A percentile compares a stretch with the other conserved stretches of the same genome.
These are phyloP conservation scores for Furnarius figulus DNA, from an alignment of 2,113 vertebrate genomes.

Conservation along the genomic window DNA sequence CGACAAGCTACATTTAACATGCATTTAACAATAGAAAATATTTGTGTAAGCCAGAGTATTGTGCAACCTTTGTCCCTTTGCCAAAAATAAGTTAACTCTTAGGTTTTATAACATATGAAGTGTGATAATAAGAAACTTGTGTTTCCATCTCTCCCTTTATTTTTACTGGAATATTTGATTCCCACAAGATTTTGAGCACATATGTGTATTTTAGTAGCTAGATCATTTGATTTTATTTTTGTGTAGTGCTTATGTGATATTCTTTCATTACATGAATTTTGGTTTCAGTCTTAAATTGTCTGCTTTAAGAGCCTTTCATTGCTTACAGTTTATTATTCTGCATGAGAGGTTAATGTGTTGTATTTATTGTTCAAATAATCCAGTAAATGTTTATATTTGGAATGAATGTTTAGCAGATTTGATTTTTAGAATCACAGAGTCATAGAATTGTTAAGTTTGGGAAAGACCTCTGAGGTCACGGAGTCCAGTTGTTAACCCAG, in stretches of 20 bases:
- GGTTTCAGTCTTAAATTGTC: conserved; percentile 52
- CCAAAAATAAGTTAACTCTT: conserved; percentile 84
- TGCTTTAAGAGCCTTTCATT: conserved; percentile 36
- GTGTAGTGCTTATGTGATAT: conserved; percentile 50
- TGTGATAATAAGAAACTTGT: conserved; percentile 90
- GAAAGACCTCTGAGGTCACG: neutral
- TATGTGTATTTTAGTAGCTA: conserved; percentile 79
- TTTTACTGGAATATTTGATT: conserved; percentile 81
- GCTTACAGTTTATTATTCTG: conserved; percentile 19
- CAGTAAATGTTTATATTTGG: neutral
- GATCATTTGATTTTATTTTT: conserved; percentile 71
- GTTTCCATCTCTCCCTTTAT: conserved; percentile 79
- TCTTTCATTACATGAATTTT: conserved; percentile 60
- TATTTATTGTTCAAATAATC: conserved; percentile 29
- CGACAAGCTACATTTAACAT: conserved; percentile 73
- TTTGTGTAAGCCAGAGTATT: conserved; percentile 75
- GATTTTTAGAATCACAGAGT: neutral
- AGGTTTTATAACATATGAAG: conserved; percentile 83
- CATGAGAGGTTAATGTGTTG: conserved; percentile 18
- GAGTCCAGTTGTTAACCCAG: neutral
- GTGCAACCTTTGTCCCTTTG: conserved; percentile 76
- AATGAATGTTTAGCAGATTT: neutral
- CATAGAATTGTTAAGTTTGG: neutral
- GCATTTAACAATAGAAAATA: conserved; percentile 77
- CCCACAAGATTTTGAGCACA: conserved; percentile 69